A percentile compares a stretch with the other conserved stretches of the same genome.
phyloP scores from a whole-genome alignment of 2,797 vertebrate species.

The Oreochromis grahami region DNA sequence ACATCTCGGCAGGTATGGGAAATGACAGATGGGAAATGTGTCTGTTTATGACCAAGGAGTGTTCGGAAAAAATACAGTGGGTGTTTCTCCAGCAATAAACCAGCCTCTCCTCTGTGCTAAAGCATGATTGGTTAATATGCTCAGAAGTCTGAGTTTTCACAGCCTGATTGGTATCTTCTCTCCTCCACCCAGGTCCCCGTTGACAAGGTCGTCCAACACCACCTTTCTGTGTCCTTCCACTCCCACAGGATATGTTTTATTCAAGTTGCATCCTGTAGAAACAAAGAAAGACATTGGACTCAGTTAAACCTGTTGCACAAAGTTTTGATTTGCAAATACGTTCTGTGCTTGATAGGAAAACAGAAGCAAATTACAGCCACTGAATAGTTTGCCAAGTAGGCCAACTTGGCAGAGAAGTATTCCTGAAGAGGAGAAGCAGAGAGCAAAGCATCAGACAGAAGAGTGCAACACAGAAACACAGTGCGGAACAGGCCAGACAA shows the following conservation, averaged over 20 bases:
- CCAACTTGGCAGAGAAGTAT: background rate
- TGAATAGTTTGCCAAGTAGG: background rate
- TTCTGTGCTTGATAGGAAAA: background rate
- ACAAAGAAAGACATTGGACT: constrained; percentile 12
- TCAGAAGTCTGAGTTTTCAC: background rate
- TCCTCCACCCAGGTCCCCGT: constrained; percentile 6
- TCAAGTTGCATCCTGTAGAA: constrained; percentile 42
- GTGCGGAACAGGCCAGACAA: background rate
- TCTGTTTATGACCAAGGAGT: background rate
- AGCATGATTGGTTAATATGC: constrained; percentile 45
- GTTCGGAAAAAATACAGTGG: background rate
- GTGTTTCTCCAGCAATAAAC: constrained; percentile 14
- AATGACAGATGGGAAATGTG: background rate
- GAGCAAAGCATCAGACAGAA: background rate
- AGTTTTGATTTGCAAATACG: background rate
- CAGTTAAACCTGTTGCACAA: background rate
- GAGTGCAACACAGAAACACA: background rate
- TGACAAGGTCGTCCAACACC: background rate
- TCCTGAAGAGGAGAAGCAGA: background rate
- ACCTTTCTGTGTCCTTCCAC: constrained; percentile 6
- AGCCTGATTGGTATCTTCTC: background rate
- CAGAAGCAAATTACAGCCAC: background rate
- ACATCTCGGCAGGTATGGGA: constrained; percentile 42
- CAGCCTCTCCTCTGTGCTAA: constrained; percentile 43
- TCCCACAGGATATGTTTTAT: constrained; percentile 2